Base-by-base conservation (phyloP, 2,797 vertebrate species). In the Dendrocincla tyrannina region DNA sequence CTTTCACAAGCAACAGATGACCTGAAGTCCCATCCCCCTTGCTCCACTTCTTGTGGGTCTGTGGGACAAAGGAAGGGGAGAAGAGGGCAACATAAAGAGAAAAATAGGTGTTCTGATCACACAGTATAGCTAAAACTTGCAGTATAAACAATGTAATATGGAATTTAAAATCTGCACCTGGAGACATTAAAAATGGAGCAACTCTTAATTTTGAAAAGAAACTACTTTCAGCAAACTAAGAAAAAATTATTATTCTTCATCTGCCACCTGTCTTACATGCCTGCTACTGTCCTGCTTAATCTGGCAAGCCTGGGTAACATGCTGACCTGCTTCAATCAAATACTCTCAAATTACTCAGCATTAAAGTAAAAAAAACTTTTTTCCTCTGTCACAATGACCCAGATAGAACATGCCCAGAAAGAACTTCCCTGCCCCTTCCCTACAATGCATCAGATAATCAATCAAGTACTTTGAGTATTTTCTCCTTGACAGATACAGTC, bases 341-440 rank as follows among this genome's bases (percentile, higher is more conserved):
- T 79, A 58, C 46, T 60, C 78, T 76, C 10, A 22, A 95, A 95
- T 91, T 96, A 93, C 89, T 96, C 94, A 94, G 85, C 93, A 85
- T 73, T 91, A 75, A 85, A 92, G 67, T 19, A 87, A 84, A 87
- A 84, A 85, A 88, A 79, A 32, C 59, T 53, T 52, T 50, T 82
- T 90, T 58, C 18, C 83, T 76, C 78, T 64, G 89, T 89, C 75
- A 95, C 69, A 82, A 85, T 83, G 87, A 95, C 88, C 92, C 80
- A 91, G 84, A 93, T 53, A 84, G 52, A 53, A 53, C 63, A 77
- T 11, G 44, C 3, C 25, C 49, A 49, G 49, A 78, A 76, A 17
- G 9, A 95, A 25, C 66, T 33, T 69, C 76, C 68, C 47, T 42
- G 32, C 10, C 56, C 50, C 23, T 41, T 66, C 67, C 11, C 69